Percentiles rank a stretch among this genome's conserved stretches.
These are phyloP conservation scores for Biston stratarius DNA, from an alignment of 2,888 invertebrate species.

Conservation along the genomic window DNA sequence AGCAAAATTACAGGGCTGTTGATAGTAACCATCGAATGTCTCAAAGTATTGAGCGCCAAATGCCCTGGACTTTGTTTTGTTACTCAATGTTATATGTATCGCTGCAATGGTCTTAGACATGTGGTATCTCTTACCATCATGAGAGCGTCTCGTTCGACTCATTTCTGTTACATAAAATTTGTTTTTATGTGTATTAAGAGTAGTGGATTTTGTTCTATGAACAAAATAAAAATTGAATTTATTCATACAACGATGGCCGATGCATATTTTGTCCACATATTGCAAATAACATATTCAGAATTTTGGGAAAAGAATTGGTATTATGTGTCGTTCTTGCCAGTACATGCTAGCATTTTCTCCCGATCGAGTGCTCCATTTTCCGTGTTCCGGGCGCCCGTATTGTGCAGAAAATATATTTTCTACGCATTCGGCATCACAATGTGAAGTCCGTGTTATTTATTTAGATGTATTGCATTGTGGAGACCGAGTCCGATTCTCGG, in stretches of 20 bases:
- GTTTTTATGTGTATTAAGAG: too few species aligned
- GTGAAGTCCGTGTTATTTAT: slow-evolving; percentile 79
- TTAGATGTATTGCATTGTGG: slow-evolving; percentile 79
- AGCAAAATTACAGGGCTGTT: too few species aligned
- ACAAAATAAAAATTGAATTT: not conserved
- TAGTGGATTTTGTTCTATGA: too few species aligned
- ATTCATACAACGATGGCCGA: not conserved
- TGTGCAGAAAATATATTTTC: slow-evolving; percentile 79
- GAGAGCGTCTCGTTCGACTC: too few species aligned
- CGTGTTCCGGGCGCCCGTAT: slow-evolving; percentile 64
- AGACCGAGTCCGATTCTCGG: slow-evolving; percentile 68
- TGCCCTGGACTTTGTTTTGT: too few species aligned
- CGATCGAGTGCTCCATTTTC: slow-evolving; percentile 72
- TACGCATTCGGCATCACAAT: slow-evolving; percentile 76
- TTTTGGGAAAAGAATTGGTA: slow-evolving; percentile 50
- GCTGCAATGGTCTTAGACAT: too few species aligned
- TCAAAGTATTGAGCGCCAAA: too few species aligned
- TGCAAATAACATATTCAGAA: slow-evolving; percentile 29
- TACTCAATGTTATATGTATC: too few species aligned
- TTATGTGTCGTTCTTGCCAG: slow-evolving; percentile 68
- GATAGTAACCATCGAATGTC: too few species aligned
- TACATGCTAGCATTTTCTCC: slow-evolving; percentile 66
- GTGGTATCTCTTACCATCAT: too few species aligned
- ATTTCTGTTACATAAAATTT: too few species aligned
- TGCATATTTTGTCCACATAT: not conserved